Conservation (phyloP, 2,797 vertebrate genomes). For the Psittacula echo region DNA sequence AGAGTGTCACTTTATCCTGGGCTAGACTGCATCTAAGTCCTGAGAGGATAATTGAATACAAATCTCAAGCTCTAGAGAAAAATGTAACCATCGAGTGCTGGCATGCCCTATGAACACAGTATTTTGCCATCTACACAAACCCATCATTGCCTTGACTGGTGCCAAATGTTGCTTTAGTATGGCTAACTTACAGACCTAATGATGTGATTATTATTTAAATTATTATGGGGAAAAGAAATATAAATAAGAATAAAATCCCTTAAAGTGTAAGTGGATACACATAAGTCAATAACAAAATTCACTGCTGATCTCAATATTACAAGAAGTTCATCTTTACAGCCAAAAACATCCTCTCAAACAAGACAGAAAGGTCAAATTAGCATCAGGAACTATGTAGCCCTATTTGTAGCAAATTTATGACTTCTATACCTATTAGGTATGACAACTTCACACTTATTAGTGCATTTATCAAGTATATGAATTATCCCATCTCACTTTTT, state of each 20-base stretch:
- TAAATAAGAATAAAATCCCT: not conserved
- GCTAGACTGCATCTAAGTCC: not conserved
- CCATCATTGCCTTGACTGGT: not conserved
- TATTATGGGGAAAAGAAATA: not conserved
- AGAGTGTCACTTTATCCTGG: constrained; percentile 14
- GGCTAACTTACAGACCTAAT: not conserved
- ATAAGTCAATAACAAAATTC: not conserved
- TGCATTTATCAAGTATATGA: constrained; percentile 8
- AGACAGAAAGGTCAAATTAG: constrained; percentile 20
- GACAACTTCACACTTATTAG: constrained; percentile 1
- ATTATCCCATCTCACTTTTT: not conserved
- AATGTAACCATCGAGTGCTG: not conserved
- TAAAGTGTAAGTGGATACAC: not conserved
- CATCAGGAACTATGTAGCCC: not conserved
- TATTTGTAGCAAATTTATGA: not conserved
- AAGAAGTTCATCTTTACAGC: not conserved
- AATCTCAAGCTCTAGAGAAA: constrained; percentile 25
- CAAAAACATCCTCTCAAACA: not conserved
- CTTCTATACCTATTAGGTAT: not conserved
- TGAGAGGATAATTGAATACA: not conserved
- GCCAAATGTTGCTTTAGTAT: not conserved
- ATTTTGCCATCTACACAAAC: constrained; percentile 1
- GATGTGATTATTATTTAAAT: not conserved
- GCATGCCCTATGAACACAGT: not conserved
- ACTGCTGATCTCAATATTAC: not conserved